Evolutionary conservation across 2,113 vertebrate species (phyloP).

Genomic region (Lophochroa leadbeateri): DNA sequence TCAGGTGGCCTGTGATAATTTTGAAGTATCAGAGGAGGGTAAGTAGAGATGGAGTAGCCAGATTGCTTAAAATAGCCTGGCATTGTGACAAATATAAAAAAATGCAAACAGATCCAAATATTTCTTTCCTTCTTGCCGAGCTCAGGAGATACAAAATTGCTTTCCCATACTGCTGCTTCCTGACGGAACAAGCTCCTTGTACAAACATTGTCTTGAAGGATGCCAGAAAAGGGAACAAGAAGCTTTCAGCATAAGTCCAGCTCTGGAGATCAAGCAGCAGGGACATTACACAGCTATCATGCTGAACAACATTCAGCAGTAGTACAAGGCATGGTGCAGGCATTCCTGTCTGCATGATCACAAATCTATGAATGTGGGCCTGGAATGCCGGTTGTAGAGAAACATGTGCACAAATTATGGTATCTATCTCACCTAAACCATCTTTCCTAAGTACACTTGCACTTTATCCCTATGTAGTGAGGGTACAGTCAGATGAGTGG

Average conservation of each 20-base stretch:
- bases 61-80: slow-evolving; percentile 47
- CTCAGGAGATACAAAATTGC: not conserved
- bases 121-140: slow-evolving; percentile 18
- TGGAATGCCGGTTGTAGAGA: not conserved
- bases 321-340: not conserved
- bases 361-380: not conserved
- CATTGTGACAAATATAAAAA: slow-evolving; percentile 34
- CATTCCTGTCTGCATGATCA: not conserved
- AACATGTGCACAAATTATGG: not conserved
- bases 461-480: not conserved
- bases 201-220: not conserved
- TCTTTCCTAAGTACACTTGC: not conserved
- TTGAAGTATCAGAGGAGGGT: not conserved
- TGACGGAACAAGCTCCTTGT: not conserved
- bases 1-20: slow-evolving; percentile 46
- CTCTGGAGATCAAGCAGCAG: not conserved
- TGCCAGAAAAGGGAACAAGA: not conserved
- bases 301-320: not conserved
- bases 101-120: slow-evolving; percentile 41
- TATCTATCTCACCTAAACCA: not conserved
- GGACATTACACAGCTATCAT: not conserved
- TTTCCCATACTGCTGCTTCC: slow-evolving; percentile 21
- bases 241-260: not conserved
- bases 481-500: not conserved
- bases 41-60: slow-evolving; percentile 3